Percentiles rank a stretch among this genome's conserved stretches.
These are phyloP conservation scores for Seira ritae DNA, from an alignment of 2,888 invertebrate species.

Conservation along the genomic window DNA sequence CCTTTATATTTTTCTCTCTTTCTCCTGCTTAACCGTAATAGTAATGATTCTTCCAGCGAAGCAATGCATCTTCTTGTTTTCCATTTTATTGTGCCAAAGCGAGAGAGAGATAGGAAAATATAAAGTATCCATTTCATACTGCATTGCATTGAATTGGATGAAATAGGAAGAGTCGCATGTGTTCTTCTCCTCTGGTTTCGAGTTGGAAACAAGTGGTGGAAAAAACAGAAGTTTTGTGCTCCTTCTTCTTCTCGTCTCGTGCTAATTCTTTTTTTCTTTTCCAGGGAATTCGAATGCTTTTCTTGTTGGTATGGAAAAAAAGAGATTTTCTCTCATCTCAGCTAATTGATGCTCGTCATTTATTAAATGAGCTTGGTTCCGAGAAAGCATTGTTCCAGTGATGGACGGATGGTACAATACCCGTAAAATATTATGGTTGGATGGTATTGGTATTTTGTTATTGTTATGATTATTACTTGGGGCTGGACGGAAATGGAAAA, in stretches of 20 bases:
- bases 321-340: no score
- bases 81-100: background rate
- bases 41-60: constrained; percentile 39
- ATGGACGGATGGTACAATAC: background rate
- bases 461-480: constrained; percentile 46
- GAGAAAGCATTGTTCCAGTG: background rate
- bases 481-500: constrained; percentile 15
- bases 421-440: background rate
- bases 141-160: background rate
- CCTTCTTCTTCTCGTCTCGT: background rate
- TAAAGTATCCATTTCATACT: no score
- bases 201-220: background rate
- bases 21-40: no score
- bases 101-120: no score
- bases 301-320: background rate
- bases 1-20: constrained; percentile 41
- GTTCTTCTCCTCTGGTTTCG: background rate
- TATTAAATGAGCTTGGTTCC: background rate
- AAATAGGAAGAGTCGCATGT: background rate
- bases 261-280: background rate
- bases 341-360: background rate
- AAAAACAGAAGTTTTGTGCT: background rate
- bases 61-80: constrained; percentile 37
- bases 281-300: background rate
- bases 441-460: constrained; percentile 31